These are phyloP conservation scores for Amiota communis DNA, from an alignment of 2,888 invertebrate genomes.

Conservation along the genomic window DNA sequence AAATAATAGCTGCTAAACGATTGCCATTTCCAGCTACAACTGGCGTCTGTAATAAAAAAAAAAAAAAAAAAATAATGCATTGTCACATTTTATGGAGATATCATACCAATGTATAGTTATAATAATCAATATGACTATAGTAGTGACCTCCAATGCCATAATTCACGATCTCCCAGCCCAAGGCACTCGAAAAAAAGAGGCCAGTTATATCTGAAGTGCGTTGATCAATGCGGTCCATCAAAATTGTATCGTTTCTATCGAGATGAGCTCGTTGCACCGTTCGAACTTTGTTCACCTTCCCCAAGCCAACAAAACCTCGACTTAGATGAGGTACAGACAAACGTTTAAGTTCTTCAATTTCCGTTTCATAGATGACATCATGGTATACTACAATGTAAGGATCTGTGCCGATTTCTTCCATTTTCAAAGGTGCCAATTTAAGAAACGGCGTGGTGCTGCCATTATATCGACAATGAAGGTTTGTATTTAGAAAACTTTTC, in stretches of 20 bases:
- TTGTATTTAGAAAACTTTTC: constrained; percentile 39
- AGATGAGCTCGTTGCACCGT: background rate
- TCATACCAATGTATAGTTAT: constrained; percentile 65
- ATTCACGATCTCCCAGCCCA: constrained; percentile 55
- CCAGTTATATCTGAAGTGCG: constrained; percentile 55
- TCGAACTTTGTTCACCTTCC: background rate
- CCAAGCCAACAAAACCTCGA: constrained; percentile 25
- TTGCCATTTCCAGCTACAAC: background rate
- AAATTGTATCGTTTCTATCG: constrained; percentile 18
- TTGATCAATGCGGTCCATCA: constrained; percentile 42
- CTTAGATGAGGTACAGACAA: constrained; percentile 44
- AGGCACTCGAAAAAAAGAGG: constrained; percentile 40
- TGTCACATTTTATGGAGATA: background rate
- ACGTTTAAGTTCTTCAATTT: constrained; percentile 49
- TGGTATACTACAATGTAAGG: constrained; percentile 55
- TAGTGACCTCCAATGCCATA: constrained; percentile 60
- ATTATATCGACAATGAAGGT: constrained; percentile 47
- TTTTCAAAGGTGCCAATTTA: constrained; percentile 57
- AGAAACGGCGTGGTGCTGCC: constrained; percentile 49
- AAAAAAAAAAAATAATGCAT: constrained; percentile 46
- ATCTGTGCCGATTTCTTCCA: constrained; percentile 50
- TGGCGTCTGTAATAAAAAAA: background rate
- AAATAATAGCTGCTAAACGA: background rate
- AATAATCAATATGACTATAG: constrained; percentile 54
- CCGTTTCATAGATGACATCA: constrained; percentile 51